These are phyloP conservation scores for Cheirogaleus medius DNA, from an alignment of 2,113 vertebrate species.

Conservation along the genomic window DNA sequence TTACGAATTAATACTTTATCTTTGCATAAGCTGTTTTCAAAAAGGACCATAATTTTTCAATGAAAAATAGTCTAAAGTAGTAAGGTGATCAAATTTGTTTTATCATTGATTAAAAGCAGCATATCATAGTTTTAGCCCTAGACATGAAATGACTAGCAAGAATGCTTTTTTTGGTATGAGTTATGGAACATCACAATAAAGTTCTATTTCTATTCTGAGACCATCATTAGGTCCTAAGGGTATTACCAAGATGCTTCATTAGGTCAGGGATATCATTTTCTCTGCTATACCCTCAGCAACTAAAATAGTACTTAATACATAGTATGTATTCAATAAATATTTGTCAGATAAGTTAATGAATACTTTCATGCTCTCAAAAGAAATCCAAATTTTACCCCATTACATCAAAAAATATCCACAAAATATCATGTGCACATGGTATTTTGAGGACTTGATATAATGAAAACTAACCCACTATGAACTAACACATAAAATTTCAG, in stretches of 20 bases:
- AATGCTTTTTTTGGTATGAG: neutral
- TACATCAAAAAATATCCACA: neutral
- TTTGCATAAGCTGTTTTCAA: neutral
- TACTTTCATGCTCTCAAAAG: neutral
- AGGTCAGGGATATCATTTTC: neutral
- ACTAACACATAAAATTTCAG: neutral
- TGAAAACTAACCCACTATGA: neutral
- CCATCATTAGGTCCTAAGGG: neutral
- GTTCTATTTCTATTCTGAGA: neutral
- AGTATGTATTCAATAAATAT: neutral
- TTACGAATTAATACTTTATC: constrained; percentile 7
- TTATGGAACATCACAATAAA: neutral
- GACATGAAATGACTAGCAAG: neutral
- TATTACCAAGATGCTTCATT: neutral
- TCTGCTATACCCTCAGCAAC: neutral
- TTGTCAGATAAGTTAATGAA: neutral
- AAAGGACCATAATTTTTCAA: neutral
- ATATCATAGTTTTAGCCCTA: neutral
- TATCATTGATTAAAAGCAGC: neutral
- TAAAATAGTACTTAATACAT: neutral
- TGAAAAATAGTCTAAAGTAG: neutral
- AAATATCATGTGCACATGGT: neutral
- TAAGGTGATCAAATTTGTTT: neutral
- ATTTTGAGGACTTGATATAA: neutral
- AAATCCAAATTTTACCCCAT: neutral